A percentile compares a stretch with the other conserved stretches of the same genome.
Evolutionary conservation across 2,113 vertebrate genomes (phyloP).

Genomic region (Piaya cayana): DNA sequence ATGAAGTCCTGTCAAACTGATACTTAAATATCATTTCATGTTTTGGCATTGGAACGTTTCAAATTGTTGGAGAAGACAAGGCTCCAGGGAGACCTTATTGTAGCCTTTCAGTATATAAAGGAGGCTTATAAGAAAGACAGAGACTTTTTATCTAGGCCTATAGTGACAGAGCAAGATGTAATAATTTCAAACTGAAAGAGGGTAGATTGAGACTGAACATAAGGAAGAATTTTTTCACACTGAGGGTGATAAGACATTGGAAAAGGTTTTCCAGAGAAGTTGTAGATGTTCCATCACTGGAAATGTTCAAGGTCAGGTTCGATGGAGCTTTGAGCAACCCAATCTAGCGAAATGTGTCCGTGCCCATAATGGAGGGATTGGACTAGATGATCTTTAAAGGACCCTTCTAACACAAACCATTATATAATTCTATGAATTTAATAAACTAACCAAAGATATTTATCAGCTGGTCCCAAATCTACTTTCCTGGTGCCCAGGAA

Average conservation of each 20-base stretch:
- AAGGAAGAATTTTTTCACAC: background rate
- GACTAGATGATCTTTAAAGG: background rate
- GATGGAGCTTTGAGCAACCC: background rate
- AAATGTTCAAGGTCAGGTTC: background rate
- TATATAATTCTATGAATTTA: background rate
- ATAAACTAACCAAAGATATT: background rate
- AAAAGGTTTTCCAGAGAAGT: rapidly evolving
- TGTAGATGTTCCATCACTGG: background rate
- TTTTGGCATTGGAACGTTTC: background rate
- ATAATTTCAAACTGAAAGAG: no score
- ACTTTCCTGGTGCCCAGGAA: background rate
- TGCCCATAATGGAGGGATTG: background rate
- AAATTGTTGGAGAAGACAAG: no score
- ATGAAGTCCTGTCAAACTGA: background rate
- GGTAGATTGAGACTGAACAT: no score
- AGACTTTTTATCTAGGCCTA: no score
- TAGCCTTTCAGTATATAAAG: no score
- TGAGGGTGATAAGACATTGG: background rate
- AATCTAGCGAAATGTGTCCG: rapidly evolving
- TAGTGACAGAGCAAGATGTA: no score
- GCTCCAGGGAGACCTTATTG: no score
- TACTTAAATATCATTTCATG: background rate
- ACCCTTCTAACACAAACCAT: background rate
- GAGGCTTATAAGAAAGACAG: no score
- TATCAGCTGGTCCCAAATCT: background rate